Base-by-base conservation (phyloP, 1,140 invertebrate genomes). In the Conopomorpha cramerella region DNA sequence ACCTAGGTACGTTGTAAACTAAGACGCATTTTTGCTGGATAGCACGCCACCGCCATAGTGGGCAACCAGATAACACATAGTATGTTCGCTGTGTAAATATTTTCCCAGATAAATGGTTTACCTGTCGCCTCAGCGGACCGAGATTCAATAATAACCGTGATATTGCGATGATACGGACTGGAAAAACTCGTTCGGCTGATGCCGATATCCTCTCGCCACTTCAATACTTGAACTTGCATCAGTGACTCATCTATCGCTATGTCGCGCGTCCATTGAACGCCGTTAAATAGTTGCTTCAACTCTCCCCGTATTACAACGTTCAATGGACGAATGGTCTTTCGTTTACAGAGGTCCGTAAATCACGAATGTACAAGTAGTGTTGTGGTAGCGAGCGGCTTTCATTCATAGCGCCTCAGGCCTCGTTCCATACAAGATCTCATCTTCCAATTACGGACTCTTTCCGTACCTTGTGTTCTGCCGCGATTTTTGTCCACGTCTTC, bases 161-260 rank as follows among this genome's bases (percentile, higher is more conserved):
- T 74, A 74, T 72, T 61, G 67, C 67, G 70, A 74, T 72, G 67
- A 74, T 72, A 70, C 65, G 45, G 54, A 74, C 67, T 74, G 67
- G 70, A 72, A 72, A 74, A 74, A 74, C 70, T 74, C 61, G 70
- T 74, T 74, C 58, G 52, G 47, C 49, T 51, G 59, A 68, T 74
- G 65, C 67, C 65, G 67, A 72, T 72, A 74, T 74, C 70, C 70
- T 76, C 71, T 66, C 55, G 64, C 51, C n/a, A 54, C 51, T 51
- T 43, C 53, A 45, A 44, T 43, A 23, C 19, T 6, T 6, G 4
- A 23, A 23, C n/a, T 23, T 23, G 19, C 19, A 23, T 6, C 34
- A 18, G 25, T 32, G 25, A 28, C 23, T 36, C 30, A 45, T 23
- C 18, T 10, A 33, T 39, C 37, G 16, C 26, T 17, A 2, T n/a